Conservation (phyloP, 2,888 invertebrate genomes). For the Agrochola circellaris region DNA sequence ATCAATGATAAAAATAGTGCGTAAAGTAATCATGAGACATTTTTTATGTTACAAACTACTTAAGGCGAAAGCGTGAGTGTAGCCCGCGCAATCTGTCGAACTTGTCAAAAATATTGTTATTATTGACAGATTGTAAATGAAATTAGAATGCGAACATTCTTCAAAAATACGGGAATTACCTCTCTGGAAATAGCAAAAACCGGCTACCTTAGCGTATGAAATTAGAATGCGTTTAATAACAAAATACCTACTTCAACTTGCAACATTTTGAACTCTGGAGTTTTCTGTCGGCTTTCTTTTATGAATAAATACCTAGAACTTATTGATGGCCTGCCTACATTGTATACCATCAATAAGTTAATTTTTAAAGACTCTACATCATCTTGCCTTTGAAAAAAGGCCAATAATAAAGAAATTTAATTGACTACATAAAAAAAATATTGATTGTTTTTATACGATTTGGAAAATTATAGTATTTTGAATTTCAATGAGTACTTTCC, state of each 20-base stretch:
- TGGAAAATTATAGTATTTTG: not conserved
- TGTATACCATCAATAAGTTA: not conserved
- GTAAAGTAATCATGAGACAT: not conserved
- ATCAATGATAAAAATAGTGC: not conserved
- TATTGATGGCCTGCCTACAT: not conserved
- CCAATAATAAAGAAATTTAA: not conserved
- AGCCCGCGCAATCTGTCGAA: too few relatives aligned
- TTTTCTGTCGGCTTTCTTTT: not conserved
- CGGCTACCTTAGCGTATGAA: too few relatives aligned
- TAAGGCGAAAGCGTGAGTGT: too few relatives aligned
- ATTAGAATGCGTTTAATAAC: not conserved
- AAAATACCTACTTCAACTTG: not conserved
- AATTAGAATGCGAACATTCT: too few relatives aligned
- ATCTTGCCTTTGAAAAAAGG: not conserved
- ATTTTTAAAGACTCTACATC: not conserved
- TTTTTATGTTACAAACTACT: not conserved
- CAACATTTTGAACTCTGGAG: not conserved
- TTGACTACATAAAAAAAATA: not conserved
- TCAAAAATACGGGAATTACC: too few relatives aligned
- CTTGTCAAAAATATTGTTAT: too few relatives aligned
- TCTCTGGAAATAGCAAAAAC: too few relatives aligned
- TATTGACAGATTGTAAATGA: too few relatives aligned
- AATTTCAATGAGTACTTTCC: not conserved
- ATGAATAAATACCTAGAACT: not conserved
- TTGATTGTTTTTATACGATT: not conserved